Evolutionary conservation across 1,140 invertebrate species (phyloP), one percentile per base, ranked within the genome.

Genomic region (Drosophila tani): DNA sequence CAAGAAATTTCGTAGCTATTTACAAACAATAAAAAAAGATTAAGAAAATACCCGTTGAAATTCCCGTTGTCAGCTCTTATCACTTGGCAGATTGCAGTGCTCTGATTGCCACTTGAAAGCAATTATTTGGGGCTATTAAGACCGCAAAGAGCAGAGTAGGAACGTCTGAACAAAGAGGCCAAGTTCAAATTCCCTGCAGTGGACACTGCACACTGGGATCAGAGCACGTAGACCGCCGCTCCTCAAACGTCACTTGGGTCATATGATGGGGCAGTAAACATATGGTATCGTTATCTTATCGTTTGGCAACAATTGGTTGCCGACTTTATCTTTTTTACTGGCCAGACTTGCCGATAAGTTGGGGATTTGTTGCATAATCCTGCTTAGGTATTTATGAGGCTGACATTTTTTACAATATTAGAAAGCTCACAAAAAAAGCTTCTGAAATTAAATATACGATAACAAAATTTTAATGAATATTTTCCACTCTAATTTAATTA

Each of bases 281-380:
- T 79, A 53, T 79, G 53, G 75, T 29, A 27, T 21, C 14, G 21
- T 24, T 79, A 79, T 79, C 76, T 79, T 79, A 79, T 79, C 76
- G 32, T 15, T 32, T 14, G 5, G 14, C n/a, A 49, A 35, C 24
- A 67, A 67, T 50, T 43, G 45, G 45, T 12, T 14, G 35, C 45
- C 32, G 45, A 51, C 38, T 51, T 59, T 73, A 73, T 73, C 69
- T 73, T 15, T 43, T 38, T n/a, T 19, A 45, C 29, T 19, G 19
- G 51, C 32, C 47, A 68, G 21, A 32, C 53, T 38, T 5, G 29
- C 38, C 14, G 69, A 73, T 73, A 73, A 73, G 29, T 29, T 38
- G 5, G n/a, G n/a, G 8, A 11, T 24, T 43, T 60, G 55, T 73
- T 73, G 17, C 67, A 47, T 43, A 73, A 73, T 27, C 15, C 2